Evolutionary conservation across 2,888 invertebrate species (phyloP).

Genomic region (Heliconius aoede): DNA sequence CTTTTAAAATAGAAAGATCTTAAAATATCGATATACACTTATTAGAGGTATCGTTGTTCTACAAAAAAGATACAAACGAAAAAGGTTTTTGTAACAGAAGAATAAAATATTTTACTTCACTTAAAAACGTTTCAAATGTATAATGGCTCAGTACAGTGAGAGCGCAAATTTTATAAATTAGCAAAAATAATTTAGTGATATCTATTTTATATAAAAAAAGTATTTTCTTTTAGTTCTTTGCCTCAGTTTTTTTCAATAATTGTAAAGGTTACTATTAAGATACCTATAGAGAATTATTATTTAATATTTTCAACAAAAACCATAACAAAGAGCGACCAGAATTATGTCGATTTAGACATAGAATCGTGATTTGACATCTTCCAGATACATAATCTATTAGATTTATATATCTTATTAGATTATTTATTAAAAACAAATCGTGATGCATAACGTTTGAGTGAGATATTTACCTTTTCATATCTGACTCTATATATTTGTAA

Average conservation of each 20-base stretch:
- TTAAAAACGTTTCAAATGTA: not conserved
- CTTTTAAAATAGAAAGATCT: not conserved
- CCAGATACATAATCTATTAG: not conserved
- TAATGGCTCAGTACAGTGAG: not conserved
- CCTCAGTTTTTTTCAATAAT: not conserved
- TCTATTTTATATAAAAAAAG: not conserved
- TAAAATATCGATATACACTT: not conserved
- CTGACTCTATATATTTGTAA: too few species aligned
- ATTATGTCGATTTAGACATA: too few species aligned
- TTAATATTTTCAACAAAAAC: too few species aligned
- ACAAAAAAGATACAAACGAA: not conserved
- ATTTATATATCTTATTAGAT: too few species aligned
- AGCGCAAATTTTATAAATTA: not conserved
- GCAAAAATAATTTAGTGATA: not conserved
- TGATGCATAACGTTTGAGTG: too few species aligned
- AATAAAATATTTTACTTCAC: conserved; percentile 8
- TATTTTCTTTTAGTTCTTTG: not conserved
- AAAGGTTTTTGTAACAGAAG: not conserved
- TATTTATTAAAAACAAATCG: not conserved
- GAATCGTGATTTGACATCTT: not conserved
- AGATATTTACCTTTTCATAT: not conserved
- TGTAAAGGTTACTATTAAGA: not conserved
- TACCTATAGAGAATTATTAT: too few species aligned
- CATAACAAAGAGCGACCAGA: too few species aligned
- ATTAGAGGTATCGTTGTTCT: not conserved